Percentiles rank a stretch among this genome's conserved stretches.
Conservation (phyloP, 1,140 invertebrate genomes). For the Drosophila asahinai region DNA sequence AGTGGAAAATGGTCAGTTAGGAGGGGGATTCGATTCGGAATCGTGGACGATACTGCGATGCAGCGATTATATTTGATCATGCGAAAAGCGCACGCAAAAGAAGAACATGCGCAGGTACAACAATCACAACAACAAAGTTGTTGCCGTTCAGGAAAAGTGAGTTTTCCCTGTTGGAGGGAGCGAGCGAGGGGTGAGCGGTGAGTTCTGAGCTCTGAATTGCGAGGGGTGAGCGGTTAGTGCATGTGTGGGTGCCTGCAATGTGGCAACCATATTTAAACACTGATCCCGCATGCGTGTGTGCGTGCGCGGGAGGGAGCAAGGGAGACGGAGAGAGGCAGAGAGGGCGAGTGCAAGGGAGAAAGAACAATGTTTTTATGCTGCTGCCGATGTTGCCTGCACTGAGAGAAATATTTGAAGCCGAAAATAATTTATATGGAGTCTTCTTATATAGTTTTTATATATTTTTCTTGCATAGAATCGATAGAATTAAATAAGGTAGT, state of each 20-base stretch:
- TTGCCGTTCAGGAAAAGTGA: constrained; percentile 59
- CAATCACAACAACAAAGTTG: constrained; percentile 36
- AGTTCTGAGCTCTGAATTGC: constrained; percentile 6
- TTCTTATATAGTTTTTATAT: too few species aligned
- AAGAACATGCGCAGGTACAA: constrained; percentile 79
- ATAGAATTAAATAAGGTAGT: too few species aligned
- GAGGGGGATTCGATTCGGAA: constrained; percentile 19
- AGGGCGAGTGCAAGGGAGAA: constrained; percentile 53
- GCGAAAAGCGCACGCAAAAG: constrained; percentile 80
- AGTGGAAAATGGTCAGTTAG: constrained; percentile 8
- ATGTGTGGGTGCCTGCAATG: constrained; percentile 73
- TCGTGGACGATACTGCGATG: constrained; percentile 38
- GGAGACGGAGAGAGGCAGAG: neutral
- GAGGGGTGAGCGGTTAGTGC: constrained; percentile 10
- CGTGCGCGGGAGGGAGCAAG: constrained; percentile 22
- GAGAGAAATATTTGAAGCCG: neutral
- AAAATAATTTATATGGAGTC: too few species aligned
- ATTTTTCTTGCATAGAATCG: too few species aligned
- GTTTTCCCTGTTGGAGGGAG: constrained; percentile 27
- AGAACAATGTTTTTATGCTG: constrained; percentile 48
- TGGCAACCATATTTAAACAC: constrained; percentile 78
- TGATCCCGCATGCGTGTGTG: constrained; percentile 62
- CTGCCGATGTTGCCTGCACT: constrained; percentile 31
- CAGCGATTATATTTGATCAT: constrained; percentile 73
- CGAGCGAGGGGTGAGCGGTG: constrained; percentile 13